These are phyloP conservation scores for Pomacea canaliculata DNA, from an alignment of 2,888 invertebrate genomes.

Conservation along the genomic window DNA sequence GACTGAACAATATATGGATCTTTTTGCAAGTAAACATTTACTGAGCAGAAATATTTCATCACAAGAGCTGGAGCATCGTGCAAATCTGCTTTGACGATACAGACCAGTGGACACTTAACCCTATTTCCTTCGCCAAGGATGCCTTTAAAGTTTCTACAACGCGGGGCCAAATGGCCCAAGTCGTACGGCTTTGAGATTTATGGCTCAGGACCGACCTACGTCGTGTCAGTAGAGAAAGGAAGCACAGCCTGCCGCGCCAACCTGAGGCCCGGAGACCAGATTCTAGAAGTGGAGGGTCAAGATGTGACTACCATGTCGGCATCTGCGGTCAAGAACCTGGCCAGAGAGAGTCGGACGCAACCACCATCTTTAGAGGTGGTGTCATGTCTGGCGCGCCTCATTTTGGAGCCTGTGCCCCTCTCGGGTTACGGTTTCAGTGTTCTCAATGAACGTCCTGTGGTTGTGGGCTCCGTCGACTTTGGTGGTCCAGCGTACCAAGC, in stretches of 20 bases:
- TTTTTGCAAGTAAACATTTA: no score
- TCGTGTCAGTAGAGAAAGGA: conserved; percentile 60
- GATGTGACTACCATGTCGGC: conserved; percentile 63
- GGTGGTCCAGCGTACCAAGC: conserved; percentile 61
- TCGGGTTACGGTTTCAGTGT: conserved; percentile 62
- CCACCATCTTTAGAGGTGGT: conserved; percentile 66
- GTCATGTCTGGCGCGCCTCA: conserved; percentile 50
- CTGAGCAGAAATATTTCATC: no score
- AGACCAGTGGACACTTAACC: no score
- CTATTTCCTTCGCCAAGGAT: conserved; percentile 30
- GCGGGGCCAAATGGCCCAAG: conserved; percentile 59
- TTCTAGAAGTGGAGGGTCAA: conserved; percentile 64
- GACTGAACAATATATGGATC: no score
- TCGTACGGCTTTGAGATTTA: conserved; percentile 65
- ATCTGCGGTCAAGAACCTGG: conserved; percentile 56
- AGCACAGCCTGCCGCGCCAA: conserved; percentile 63
- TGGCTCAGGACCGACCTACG: conserved; percentile 66
- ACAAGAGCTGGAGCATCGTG: no score
- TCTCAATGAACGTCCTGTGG: conserved; percentile 55
- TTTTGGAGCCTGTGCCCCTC: conserved; percentile 49
- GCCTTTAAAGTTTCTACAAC: conserved; percentile 39
- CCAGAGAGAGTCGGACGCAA: conserved; percentile 47
- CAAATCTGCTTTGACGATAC: no score
- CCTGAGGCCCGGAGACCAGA: conserved; percentile 64
- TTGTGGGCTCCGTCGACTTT: conserved; percentile 58